Evolutionary conservation across 2,888 invertebrate species (phyloP), one percentile per base, ranked within the genome.

Genomic region (Stenolophus ochropezus): DNA sequence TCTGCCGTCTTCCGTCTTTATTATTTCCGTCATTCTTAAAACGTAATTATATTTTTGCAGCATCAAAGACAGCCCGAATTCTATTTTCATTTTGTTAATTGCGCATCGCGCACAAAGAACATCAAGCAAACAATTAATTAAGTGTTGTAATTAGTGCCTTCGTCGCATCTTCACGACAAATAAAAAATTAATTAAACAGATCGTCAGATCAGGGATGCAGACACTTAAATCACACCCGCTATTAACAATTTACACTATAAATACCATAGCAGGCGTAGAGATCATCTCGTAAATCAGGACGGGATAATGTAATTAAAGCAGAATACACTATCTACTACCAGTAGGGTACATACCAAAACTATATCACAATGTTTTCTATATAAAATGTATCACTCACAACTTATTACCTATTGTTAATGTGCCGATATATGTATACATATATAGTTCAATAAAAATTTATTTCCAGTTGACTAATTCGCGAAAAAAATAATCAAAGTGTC

Each of bases 71-170:
- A 20, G 3, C 21, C 53, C 21, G 21, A 18, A 56, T 69, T 69
- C 21, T 25, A 25, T 75, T 75, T 75, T 75, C 74, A 51, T 51
- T 75, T 75, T 75, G 53, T 51, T 53, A 75, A 75, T 53, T 75
- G 53, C 53, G 51, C 53, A 51, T 53, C 53, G 16, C 20, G 71
- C 20, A 74, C 74, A 74, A 75, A 75, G 53, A 23, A 74, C 51
- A 75, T 53, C 53, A 75, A 75, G 74, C 53, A 75, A 49, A 75
- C 74, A 53, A 75, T 75, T 75, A 75, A 75, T 75, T 75, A 75
- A 75, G 74, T 75, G 74, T 75, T 75, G 23, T 51, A 75, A 75
- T 75, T 75, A 75, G 53, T 25, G 53, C 49, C 51, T 27, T 49
- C 53, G 21, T 25, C 53, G 74, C 23, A 75, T 75, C 51, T 75